Evolutionary conservation across 92 coral and sea anemone genomes (phyloP).

Genomic region (Micromussa lordhowensis): DNA sequence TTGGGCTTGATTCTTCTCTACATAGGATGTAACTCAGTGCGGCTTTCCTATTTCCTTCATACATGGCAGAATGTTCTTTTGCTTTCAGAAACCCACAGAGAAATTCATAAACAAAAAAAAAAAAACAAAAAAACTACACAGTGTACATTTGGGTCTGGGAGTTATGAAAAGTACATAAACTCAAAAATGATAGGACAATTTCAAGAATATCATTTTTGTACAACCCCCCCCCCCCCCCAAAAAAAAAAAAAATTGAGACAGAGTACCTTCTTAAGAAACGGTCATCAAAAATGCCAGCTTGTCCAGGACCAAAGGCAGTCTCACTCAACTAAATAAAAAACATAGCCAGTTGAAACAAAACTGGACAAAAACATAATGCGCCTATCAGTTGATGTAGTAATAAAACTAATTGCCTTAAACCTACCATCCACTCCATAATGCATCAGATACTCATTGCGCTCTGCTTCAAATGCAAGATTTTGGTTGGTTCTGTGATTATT

Average conservation of each 20-base stretch:
- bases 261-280: conserved; percentile 79
- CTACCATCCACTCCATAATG: too few species aligned
- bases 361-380: not conserved
- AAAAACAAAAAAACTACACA: too few species aligned
- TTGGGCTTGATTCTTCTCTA: too few species aligned
- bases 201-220: not conserved
- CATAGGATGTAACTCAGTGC: too few species aligned
- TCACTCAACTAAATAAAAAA: conserved; percentile 70
- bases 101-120: not conserved
- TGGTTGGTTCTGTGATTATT: too few species aligned
- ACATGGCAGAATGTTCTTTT: not conserved
- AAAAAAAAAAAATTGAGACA: not conserved
- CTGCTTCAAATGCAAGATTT: too few species aligned
- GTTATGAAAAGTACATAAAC: not conserved
- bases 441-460: too few species aligned
- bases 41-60: not conserved
- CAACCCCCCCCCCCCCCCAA: too few species aligned
- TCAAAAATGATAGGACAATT: not conserved
- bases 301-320: conserved; percentile 79
- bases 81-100: not conserved
- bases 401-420: too few species aligned
- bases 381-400: not conserved
- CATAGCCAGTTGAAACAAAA: not conserved
- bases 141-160: not conserved
- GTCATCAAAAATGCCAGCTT: conserved; percentile 61